Percentiles rank a stretch among this genome's conserved stretches.
These are phyloP conservation scores for Etheostoma nigrum DNA, from an alignment of 2,797 vertebrate species.

Conservation along the genomic window DNA sequence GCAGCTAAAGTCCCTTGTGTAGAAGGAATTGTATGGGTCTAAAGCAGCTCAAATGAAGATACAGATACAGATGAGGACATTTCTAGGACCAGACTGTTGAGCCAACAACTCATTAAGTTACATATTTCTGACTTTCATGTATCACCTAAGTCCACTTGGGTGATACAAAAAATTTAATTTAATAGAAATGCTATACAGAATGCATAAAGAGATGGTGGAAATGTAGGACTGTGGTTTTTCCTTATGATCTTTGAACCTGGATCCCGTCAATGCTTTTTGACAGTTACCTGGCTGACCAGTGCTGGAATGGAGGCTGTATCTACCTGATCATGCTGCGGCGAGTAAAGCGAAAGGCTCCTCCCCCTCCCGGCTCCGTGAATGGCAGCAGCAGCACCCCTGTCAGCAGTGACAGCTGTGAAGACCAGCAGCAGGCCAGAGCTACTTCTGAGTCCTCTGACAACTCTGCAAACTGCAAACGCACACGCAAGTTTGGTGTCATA, in stretches of 20 bases:
- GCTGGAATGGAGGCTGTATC: conserved; percentile 96
- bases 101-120: not conserved
- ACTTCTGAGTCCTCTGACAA: conserved; percentile 74
- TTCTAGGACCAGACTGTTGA: too few species aligned
- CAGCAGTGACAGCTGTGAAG: conserved; percentile 50
- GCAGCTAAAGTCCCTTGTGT: too few species aligned
- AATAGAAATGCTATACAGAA: not conserved
- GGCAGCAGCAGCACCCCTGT: conserved; percentile 74
- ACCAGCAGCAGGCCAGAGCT: conserved; percentile 74
- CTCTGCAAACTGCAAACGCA: conserved; percentile 88
- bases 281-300: conserved; percentile 98
- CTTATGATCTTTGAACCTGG: not conserved
- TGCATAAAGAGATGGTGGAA: not conserved
- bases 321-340: conserved; percentile 97
- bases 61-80: too few species aligned
- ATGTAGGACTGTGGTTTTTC: not conserved
- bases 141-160: not conserved
- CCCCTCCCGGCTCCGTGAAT: conserved; percentile 84
- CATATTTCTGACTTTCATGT: not conserved
- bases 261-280: conserved; percentile 10
- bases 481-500: conserved; percentile 93
- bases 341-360: conserved; percentile 94
- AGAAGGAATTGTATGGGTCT: too few species aligned
- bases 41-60: too few species aligned
- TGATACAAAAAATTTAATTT: not conserved